phyloP scores from a whole-genome alignment of 2,113 vertebrate genomes.

The Sturnira hondurensis region DNA sequence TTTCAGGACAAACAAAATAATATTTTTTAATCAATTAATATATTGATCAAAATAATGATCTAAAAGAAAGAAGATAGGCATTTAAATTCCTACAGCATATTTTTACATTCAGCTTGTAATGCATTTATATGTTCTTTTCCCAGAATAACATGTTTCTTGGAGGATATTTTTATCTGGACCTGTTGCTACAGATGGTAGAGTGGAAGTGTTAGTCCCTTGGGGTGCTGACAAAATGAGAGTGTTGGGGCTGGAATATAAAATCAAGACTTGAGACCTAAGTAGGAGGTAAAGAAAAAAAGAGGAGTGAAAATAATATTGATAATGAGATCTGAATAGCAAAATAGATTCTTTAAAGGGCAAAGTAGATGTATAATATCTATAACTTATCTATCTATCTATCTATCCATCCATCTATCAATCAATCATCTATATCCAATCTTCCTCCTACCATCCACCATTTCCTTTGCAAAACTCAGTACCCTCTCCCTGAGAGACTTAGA shows the following conservation, averaged over 20 bases:
- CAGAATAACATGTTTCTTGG: slow-evolving; percentile 44
- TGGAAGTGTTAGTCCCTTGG: slow-evolving; percentile 47
- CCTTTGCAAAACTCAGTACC: not conserved
- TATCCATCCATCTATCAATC: not conserved
- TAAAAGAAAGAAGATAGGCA: not conserved
- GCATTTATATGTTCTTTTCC: slow-evolving; percentile 43
- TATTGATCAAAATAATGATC: slow-evolving; percentile 20
- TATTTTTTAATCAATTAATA: too few relatives aligned
- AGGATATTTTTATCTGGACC: slow-evolving; percentile 55
- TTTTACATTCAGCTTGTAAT: slow-evolving; percentile 43
- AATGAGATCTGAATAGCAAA: not conserved
- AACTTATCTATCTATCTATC: not conserved
- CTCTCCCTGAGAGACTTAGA: not conserved
- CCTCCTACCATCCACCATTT: not conserved
- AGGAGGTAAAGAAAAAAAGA: not conserved
- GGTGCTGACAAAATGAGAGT: slow-evolving; percentile 40
- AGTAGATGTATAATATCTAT: not conserved
- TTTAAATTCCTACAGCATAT: not conserved
- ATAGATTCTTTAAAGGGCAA: not conserved
- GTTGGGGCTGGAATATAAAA: slow-evolving; percentile 36
- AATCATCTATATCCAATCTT: not conserved
- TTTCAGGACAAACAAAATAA: not conserved
- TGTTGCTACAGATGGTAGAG: slow-evolving; percentile 59
- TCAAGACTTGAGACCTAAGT: not conserved
- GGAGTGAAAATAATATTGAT: not conserved